Evolutionary conservation across 2,113 vertebrate genomes (phyloP), one percentile per base, ranked within the genome.

Genomic region (Gobiocypris rarus): DNA sequence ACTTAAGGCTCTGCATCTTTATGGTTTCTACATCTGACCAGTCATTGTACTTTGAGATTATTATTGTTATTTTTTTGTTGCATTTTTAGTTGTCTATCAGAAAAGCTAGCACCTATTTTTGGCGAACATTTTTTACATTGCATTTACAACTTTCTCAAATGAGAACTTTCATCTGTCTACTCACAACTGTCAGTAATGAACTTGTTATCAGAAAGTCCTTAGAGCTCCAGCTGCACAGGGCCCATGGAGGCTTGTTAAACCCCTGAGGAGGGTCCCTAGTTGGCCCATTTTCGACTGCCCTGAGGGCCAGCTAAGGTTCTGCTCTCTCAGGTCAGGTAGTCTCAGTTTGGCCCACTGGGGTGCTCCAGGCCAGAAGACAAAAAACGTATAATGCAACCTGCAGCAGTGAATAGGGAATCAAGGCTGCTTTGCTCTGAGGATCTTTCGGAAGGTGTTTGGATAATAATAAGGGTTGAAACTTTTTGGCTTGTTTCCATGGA

Each of bases 231-330:
- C 67, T 24, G 52, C 3, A 48, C 31, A 45, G 76, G 31, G 48
- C 52, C 52, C 14, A 41, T 71, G 69, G 77, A 52, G 76, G 65
- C 77, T 85, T 75, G 77, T 74, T 85, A 70, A 81, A 52, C 67
- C 81, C 84, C 84, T 75, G 19, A 70, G 80, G 70, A 74, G 81
- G 54, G 81, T 45, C 45, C 56, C 56, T 43, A 70, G 34, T 78
- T 63, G 54, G 84, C 58, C 84, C 77, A 85, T 85, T 85, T 85
- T 78, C 84, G 77, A 63, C 84, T 85, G 84, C 77, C 84, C 84
- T 41, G 70, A 61, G 69, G 84, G 52, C 84, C 69, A 54, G 81
- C 69, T 45, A 50, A 83, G 81, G 52, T 50, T 74, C 77, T 50
- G 84, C 77, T 81, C 71, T 80, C 84, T 81, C 70, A 73, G 56